Base-by-base conservation (phyloP, 2,797 vertebrate genomes). In the Lepus townsendii region DNA sequence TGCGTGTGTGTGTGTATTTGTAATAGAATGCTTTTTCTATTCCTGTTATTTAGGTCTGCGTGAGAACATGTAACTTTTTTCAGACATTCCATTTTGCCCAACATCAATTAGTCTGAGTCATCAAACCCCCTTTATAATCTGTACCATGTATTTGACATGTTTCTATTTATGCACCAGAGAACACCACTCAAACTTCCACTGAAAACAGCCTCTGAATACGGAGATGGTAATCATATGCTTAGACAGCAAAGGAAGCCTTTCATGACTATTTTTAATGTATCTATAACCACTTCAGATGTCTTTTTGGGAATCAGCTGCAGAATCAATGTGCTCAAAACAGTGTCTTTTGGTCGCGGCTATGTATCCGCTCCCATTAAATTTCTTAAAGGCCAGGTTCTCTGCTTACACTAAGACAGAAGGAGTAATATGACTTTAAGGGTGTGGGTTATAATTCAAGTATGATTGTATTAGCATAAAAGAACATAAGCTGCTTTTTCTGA, bases 231-330 rank as follows among this genome's bases (percentile, higher is more conserved):
- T 97, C 98, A 96, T 26, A 0, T 0, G 79, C 92, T 94, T 35
- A 97, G 91, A 95, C 73, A 96, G 65, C 7, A 85, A 87, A 92
- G 96, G 89, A 97, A 98, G 96, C 83, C 89, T 87, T 79, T 97
- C 96, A 95, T 94, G 95, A 97, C 97, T 98, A 97, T 97, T 96
- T 98, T 98, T 96, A 98, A 95, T 89, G 97, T 94, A 94, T 97
- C 97, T 90, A 72, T 96, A 98, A 94, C 97, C 77, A 95, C 93
- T 97, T 96, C 96, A 94, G 96, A 95, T 97, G 82, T 96, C 93
- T 96, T 95, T 97, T 38, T 84, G 95, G 95, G 96, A 98, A 89
- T 90, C 96, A 98, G 97, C 96, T 98, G 94, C 96, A 97, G 96
- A 96, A 97, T 91, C 96, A 97, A 85, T 97, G 95, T 92, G 95